Percentiles rank a stretch among this genome's conserved stretches.
Conservation (phyloP, 1,140 invertebrate genomes). For the Trypoxylus dichotomus region DNA sequence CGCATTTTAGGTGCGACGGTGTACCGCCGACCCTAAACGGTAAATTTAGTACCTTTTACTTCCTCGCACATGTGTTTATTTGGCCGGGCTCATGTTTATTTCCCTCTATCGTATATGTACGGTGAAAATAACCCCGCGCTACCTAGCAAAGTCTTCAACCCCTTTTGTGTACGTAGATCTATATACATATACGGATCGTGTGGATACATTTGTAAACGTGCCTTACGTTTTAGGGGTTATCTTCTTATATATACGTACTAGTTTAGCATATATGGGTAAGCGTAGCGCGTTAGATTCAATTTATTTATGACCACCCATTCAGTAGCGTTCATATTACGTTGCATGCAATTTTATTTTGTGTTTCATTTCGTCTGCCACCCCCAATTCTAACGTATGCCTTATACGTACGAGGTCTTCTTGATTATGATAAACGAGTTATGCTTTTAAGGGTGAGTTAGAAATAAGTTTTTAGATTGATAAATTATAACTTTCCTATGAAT, state of each 20-base stretch:
- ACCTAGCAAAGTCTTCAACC: neutral
- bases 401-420: neutral
- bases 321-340: neutral
- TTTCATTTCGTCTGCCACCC: neutral
- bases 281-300: neutral
- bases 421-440: neutral
- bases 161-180: neutral
- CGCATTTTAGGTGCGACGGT: neutral
- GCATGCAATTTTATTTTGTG: neutral
- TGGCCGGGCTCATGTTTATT: neutral
- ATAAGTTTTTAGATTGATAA: neutral
- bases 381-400: neutral
- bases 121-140: too few relatives aligned
- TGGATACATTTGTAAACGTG: neutral
- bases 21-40: neutral
- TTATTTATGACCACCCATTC: constrained; percentile 1
- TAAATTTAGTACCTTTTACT: neutral
- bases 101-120: neutral
- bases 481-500: too few relatives aligned
- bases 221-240: neutral
- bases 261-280: neutral
- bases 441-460: neutral
- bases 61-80: neutral
- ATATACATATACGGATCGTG: neutral
- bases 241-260: neutral